Evolutionary conservation across 2,113 vertebrate species (phyloP).

Genomic region (Amia ocellicauda): DNA sequence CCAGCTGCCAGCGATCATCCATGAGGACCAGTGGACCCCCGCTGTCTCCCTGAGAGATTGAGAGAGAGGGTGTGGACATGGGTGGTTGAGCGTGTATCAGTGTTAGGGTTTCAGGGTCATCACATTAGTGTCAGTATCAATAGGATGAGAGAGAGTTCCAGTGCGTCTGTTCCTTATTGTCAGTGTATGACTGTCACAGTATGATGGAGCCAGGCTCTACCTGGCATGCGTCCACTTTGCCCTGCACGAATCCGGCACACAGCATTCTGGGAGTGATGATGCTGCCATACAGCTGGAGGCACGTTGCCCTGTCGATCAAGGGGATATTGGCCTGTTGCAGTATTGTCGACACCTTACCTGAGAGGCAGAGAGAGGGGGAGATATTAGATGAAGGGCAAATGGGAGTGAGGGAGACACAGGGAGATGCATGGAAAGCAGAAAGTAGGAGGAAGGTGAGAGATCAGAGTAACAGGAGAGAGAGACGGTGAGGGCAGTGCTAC

Average conservation of each 20-base stretch:
- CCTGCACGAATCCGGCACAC: slow-evolving; percentile 62
- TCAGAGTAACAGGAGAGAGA: neutral
- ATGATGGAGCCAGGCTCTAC: slow-evolving; percentile 37
- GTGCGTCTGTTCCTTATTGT: too few relatives aligned
- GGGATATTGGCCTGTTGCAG: slow-evolving; percentile 63
- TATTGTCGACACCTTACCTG: slow-evolving; percentile 55
- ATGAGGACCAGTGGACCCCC: slow-evolving; percentile 67
- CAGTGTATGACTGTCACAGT: too few relatives aligned
- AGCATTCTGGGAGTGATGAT: slow-evolving; percentile 65
- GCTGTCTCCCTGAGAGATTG: slow-evolving; percentile 65
- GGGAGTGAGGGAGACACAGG: too few relatives aligned
- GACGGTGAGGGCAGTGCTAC: neutral
- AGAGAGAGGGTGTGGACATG: neutral
- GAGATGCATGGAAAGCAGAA: too few relatives aligned
- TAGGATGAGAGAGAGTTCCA: neutral
- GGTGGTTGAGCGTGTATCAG: too few relatives aligned
- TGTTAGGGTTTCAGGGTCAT: too few relatives aligned
- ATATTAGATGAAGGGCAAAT: too few relatives aligned
- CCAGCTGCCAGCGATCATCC: slow-evolving; percentile 55
- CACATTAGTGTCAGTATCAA: too few relatives aligned
- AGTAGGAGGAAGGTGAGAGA: neutral
- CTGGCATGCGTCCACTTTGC: slow-evolving; percentile 74
- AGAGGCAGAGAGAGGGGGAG: neutral
- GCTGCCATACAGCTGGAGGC: slow-evolving; percentile 63
- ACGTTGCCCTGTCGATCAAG: slow-evolving; percentile 47